phyloP scores from a whole-genome alignment of 2,113 vertebrate species.

The Anolis carolinensis region DNA sequence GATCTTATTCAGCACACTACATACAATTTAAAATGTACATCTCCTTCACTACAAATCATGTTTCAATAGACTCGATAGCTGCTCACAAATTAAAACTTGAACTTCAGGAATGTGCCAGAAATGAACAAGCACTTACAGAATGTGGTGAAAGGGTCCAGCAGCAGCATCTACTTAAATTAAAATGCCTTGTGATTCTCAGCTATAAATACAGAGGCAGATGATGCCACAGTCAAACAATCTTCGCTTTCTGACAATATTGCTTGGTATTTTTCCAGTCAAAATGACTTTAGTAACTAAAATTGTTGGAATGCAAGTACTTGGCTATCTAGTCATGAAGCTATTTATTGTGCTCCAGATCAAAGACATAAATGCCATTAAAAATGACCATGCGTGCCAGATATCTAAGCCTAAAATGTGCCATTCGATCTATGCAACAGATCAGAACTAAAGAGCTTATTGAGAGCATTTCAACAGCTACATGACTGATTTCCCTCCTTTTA shows the following conservation, averaged over 20 bases:
- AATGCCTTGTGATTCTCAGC: slow-evolving; percentile 51
- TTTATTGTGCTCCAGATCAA: slow-evolving; percentile 46
- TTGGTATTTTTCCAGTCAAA: slow-evolving; percentile 42
- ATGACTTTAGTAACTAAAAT: slow-evolving; percentile 44
- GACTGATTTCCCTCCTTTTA: slow-evolving; percentile 13
- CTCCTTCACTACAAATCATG: slow-evolving; percentile 63
- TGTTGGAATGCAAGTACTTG: slow-evolving; percentile 47
- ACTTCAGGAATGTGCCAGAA: slow-evolving; percentile 74
- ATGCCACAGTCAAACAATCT: slow-evolving; percentile 68
- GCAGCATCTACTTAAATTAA: slow-evolving; percentile 56
- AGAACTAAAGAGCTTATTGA: slow-evolving; percentile 27
- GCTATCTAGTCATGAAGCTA: slow-evolving; percentile 29
- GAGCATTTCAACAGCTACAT: slow-evolving; percentile 36
- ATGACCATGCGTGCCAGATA: not conserved
- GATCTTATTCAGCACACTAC: slow-evolving; percentile 72
- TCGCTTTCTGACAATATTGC: slow-evolving; percentile 55
- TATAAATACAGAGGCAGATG: slow-evolving; percentile 58
- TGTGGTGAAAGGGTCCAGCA: slow-evolving; percentile 56
- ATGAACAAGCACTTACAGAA: slow-evolving; percentile 62
- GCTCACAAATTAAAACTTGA: slow-evolving; percentile 71
- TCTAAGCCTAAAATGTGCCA: not conserved
- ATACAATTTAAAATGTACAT: slow-evolving; percentile 69
- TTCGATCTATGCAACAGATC: slow-evolving; percentile 36
- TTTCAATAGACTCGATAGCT: slow-evolving; percentile 58
- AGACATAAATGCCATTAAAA: slow-evolving; percentile 31